Conservation (phyloP, 2,888 invertebrate species). For the Platycheirus rosarum region DNA sequence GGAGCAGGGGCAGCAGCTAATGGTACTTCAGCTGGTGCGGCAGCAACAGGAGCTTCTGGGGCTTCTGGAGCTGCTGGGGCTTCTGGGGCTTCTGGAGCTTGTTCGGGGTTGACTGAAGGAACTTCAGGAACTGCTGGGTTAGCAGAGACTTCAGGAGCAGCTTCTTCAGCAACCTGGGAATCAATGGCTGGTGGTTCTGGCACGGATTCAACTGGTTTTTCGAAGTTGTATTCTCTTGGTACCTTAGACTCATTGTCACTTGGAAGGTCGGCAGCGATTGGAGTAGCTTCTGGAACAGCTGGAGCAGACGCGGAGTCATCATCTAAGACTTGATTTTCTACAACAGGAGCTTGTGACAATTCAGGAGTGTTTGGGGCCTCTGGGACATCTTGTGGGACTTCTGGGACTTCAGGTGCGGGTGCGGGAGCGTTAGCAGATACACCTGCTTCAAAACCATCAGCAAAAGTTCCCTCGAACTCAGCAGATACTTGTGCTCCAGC, state of each 20-base stretch:
- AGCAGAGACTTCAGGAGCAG: slow-evolving; percentile 61
- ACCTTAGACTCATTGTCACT: slow-evolving; percentile 79
- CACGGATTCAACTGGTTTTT: slow-evolving; percentile 73
- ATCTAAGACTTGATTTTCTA: slow-evolving; percentile 57
- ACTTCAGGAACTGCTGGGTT: slow-evolving; percentile 34
- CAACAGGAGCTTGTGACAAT: slow-evolving; percentile 50
- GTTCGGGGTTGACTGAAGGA: slow-evolving; percentile 32
- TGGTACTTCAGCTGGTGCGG: slow-evolving; percentile 76
- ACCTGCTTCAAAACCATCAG: slow-evolving; percentile 78
- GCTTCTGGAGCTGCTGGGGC: slow-evolving; percentile 56
- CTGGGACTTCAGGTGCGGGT: slow-evolving; percentile 50
- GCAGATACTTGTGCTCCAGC: slow-evolving; percentile 51
- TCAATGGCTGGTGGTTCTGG: slow-evolving; percentile 64
- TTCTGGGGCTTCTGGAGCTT: slow-evolving; percentile 39
- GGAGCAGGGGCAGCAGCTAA: slow-evolving; percentile 76
- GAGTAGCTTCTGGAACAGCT: slow-evolving; percentile 20
- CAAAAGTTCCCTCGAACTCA: slow-evolving; percentile 65
- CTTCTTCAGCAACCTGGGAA: slow-evolving; percentile 50
- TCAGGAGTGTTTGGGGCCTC: neutral
- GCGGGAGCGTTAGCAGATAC: slow-evolving; percentile 77
- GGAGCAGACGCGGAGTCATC: slow-evolving; percentile 37
- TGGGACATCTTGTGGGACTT: slow-evolving; percentile 12
- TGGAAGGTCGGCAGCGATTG: slow-evolving; percentile 68
- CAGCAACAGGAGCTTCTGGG: slow-evolving; percentile 66
- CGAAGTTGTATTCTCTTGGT: slow-evolving; percentile 80